Base-by-base conservation (phyloP, 2,113 vertebrate genomes). In the Otolemur garnettii region DNA sequence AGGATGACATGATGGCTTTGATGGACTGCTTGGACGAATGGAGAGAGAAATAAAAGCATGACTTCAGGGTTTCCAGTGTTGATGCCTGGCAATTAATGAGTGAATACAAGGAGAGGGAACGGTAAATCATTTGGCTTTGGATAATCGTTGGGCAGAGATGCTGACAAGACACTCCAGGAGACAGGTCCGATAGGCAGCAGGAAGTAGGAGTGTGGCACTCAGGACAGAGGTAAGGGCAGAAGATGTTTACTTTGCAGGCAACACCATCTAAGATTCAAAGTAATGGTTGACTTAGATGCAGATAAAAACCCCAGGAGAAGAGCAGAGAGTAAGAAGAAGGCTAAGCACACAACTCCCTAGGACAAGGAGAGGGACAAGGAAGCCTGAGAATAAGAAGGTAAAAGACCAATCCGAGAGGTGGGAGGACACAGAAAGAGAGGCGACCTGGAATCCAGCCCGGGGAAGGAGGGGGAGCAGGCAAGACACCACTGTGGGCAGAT, bases 251-350 rank as follows among this genome's bases (percentile, higher is more conserved):
- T n/a, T 69, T 77, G 79, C 42, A 66, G 68, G 18, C 75, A 42
- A 18, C 4, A 42, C 2, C 42, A 17, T 0, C 0, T 10, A 50
- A 50, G 45, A 50, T 50, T 50, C 45, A 2, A 4, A 59, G n/a
- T 42, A 81, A 50, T 0, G 10, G n/a, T 3, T 42, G 24, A 74
- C n/a, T 60, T 42, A 0, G n/a, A 66, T 30, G 26, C 50, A 53
- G 45, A 50, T 33, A 28, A 83, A n/a, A 81, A 45, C 11, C 74
- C 72, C 68, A 71, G 33, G 45, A 79, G 84, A 71, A 77, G 38
- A 60, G 35, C 1, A 60, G 0, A 35, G 60, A 82, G 57, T n/a
- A 71, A 88, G 42, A 53, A n/a, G 75, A 69, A 30, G n/a, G 7
- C 5, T 50, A 87, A 42, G 33, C 18, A n/a, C 0, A 21, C 14